Conservation (phyloP, 2,113 vertebrate genomes). For the Melanotaenia duboulayi region DNA sequence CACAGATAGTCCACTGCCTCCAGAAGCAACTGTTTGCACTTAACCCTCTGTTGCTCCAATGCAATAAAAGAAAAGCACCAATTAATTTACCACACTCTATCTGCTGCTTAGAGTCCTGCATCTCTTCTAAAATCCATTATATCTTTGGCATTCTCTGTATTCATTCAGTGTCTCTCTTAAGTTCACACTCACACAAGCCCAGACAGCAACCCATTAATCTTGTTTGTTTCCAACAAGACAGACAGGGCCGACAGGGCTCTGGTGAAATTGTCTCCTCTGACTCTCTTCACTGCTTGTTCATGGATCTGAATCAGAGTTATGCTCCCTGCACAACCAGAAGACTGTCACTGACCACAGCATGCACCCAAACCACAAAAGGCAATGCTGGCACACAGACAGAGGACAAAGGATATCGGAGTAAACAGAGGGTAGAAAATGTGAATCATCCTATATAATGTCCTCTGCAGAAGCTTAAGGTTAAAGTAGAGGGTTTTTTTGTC, state of each 20-base stretch:
- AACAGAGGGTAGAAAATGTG: constrained; percentile 37
- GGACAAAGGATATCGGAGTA: constrained; percentile 43
- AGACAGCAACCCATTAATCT: constrained; percentile 59
- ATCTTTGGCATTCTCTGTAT: constrained; percentile 28
- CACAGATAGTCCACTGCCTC: neutral
- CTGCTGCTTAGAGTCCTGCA: neutral
- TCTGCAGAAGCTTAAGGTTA: constrained; percentile 43
- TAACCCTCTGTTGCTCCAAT: neutral
- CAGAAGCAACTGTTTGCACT: constrained; percentile 4
- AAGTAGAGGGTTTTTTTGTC: constrained; percentile 37
- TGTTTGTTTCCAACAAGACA: constrained; percentile 35
- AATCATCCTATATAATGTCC: constrained; percentile 45
- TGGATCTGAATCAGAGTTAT: constrained; percentile 35
- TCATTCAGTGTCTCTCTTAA: constrained; percentile 12
- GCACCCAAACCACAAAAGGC: constrained; percentile 26
- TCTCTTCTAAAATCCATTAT: neutral
- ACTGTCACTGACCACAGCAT: constrained; percentile 9
- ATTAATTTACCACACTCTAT: neutral
- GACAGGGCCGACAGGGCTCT: constrained; percentile 41
- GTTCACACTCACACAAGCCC: constrained; percentile 15
- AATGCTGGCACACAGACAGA: constrained; percentile 51
- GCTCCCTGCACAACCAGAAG: constrained; percentile 21
- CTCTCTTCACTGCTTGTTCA: constrained; percentile 43
- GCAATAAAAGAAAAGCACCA: neutral
- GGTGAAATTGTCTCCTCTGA: constrained; percentile 46